phyloP scores from a whole-genome alignment of 1,140 invertebrate species.

The Drosophila bocqueti region DNA sequence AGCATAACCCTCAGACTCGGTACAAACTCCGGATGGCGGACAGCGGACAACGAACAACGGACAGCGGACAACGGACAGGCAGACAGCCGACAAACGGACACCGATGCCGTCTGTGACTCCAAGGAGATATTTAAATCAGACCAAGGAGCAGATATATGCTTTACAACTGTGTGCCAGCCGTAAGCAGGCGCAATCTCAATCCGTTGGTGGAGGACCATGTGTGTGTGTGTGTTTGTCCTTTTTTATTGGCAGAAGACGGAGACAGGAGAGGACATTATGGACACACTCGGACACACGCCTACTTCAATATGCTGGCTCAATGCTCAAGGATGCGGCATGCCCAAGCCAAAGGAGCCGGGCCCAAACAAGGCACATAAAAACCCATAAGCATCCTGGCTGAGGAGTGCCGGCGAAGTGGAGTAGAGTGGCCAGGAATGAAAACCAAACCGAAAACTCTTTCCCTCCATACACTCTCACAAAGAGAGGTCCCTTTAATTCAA shows the following conservation, averaged over 20 bases:
- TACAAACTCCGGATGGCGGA: conserved; percentile 41
- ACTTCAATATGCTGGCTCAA: conserved; percentile 72
- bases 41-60: conserved; percentile 29
- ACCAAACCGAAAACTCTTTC: conserved; percentile 33
- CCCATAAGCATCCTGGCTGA: conserved; percentile 66
- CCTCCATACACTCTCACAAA: conserved; percentile 7
- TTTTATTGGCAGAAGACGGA: conserved; percentile 60
- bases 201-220: neutral
- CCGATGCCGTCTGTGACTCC: conserved; percentile 43
- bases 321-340: conserved; percentile 42
- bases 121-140: conserved; percentile 69
- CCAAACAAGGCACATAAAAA: conserved; percentile 81
- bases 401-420: conserved; percentile 6
- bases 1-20: conserved; percentile 75
- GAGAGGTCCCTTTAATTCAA: conserved; percentile 15
- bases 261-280: conserved; percentile 52
- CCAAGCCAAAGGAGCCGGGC: conserved; percentile 10
- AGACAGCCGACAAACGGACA: conserved; percentile 33
- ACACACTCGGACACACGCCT: conserved; percentile 69
- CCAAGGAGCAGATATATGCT: conserved; percentile 68
- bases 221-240: conserved; percentile 13
- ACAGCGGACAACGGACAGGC: conserved; percentile 19
- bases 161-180: conserved; percentile 69
- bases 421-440: conserved; percentile 19
- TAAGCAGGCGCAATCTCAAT: conserved; percentile 49